These are phyloP conservation scores for Luperina testacea DNA, from an alignment of 2,888 invertebrate genomes.

Conservation along the genomic window DNA sequence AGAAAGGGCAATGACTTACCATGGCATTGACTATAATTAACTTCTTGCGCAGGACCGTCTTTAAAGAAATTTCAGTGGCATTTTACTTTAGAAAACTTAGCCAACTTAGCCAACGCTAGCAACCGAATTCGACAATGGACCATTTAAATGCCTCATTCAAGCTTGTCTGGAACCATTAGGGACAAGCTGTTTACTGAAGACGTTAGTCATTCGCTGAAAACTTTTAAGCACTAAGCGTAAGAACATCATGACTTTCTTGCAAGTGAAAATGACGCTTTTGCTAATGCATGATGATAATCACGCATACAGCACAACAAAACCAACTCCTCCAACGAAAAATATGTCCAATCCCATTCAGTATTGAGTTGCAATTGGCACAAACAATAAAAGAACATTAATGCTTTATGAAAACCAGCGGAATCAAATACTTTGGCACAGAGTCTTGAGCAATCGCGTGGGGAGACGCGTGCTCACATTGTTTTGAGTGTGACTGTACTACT, in stretches of 20 bases:
- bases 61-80: not conserved
- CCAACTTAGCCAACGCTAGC: not conserved
- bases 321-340: conserved; percentile 10
- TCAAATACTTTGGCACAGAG: conserved; percentile 54
- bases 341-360: conserved; percentile 13
- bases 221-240: no score
- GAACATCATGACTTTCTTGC: not conserved
- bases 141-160: not conserved
- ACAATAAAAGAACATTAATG: conserved; percentile 26
- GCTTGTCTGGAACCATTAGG: not conserved
- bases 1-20: conserved; percentile 33
- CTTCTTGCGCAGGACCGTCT: not conserved
- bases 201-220: not conserved
- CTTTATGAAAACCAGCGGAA: conserved; percentile 38
- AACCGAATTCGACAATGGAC: not conserved
- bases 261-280: not conserved
- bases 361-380: conserved; percentile 51
- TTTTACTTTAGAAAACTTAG: not conserved
- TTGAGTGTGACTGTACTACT: conserved; percentile 21
- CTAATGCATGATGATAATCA: conserved; percentile 7
- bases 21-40: conserved; percentile 30
- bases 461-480: conserved; percentile 46
- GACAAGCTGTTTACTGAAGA: not conserved
- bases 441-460: conserved; percentile 31
- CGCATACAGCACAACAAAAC: not conserved